Evolutionary conservation across 1,140 invertebrate genomes (phyloP).

Genomic region (Charaxes varanes): DNA sequence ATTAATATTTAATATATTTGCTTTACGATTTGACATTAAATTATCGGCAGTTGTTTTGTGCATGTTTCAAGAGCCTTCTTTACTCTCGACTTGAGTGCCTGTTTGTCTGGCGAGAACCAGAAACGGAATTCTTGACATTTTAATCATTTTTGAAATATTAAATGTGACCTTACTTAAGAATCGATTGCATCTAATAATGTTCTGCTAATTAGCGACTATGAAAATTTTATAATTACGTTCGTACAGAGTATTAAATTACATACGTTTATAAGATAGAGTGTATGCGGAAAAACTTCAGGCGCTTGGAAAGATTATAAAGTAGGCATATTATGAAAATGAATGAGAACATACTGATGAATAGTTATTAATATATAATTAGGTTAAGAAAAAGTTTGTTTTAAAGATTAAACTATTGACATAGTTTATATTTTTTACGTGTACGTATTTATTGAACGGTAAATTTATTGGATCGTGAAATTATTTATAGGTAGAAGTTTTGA

Average conservation of each 20-base stretch:
- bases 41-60: constrained; percentile 64
- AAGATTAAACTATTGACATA: constrained; percentile 74
- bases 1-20: constrained; percentile 74
- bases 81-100: constrained; percentile 63
- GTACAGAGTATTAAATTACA: constrained; percentile 52
- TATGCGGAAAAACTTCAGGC: constrained; percentile 58
- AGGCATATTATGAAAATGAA: constrained; percentile 72
- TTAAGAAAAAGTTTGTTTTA: constrained; percentile 71
- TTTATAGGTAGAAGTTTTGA: constrained; percentile 72
- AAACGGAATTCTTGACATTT: constrained; percentile 26
- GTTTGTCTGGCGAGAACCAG: constrained; percentile 35
- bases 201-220: constrained; percentile 47
- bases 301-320: constrained; percentile 73
- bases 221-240: constrained; percentile 60
- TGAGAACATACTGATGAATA: constrained; percentile 71
- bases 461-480: constrained; percentile 73
- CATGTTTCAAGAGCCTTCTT: constrained; percentile 60
- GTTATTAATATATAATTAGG: constrained; percentile 74
- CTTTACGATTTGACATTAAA: constrained; percentile 64
- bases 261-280: constrained; percentile 63
- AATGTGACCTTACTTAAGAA: constrained; percentile 50
- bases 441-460: constrained; percentile 74
- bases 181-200: constrained; percentile 39
- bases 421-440: constrained; percentile 75
- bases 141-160: too few species aligned